A percentile compares a stretch with the other conserved stretches of the same genome.
Evolutionary conservation across 2,113 vertebrate species (phyloP).

Genomic region (Paedocypris sp.): DNA sequence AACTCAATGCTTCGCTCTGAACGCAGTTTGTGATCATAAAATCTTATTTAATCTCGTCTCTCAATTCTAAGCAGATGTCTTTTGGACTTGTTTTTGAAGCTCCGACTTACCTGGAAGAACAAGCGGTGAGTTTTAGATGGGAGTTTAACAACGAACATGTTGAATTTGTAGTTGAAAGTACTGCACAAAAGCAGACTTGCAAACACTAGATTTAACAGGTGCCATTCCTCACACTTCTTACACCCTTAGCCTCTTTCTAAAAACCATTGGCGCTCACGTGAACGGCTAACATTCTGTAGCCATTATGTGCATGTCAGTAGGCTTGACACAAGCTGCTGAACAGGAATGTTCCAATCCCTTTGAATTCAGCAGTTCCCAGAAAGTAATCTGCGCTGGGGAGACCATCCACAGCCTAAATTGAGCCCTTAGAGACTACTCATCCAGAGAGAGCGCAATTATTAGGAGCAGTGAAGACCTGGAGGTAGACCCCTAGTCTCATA

Average conservation of each 20-base stretch:
- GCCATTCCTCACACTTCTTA: background rate
- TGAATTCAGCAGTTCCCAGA: slow-evolving; percentile 47
- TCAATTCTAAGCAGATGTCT: no score
- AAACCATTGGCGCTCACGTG: background rate
- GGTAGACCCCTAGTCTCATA: slow-evolving; percentile 39
- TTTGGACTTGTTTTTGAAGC: background rate
- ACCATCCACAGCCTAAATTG: slow-evolving; percentile 61
- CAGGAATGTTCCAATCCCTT: slow-evolving; percentile 55
- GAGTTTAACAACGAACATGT: background rate
- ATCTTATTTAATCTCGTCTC: no score
- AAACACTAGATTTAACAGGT: background rate
- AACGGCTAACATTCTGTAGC: slow-evolving; percentile 50
- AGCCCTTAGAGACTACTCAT: slow-evolving; percentile 62
- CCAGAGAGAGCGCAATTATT: slow-evolving; percentile 53
- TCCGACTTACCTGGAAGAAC: no score
- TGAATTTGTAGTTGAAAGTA: background rate
- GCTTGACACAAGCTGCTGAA: slow-evolving; percentile 57
- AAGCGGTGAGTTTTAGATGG: no score
- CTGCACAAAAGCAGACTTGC: background rate
- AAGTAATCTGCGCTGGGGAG: slow-evolving; percentile 55
- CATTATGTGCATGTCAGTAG: slow-evolving; percentile 54
- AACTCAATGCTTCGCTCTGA: slow-evolving; percentile 19
- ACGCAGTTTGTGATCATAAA: slow-evolving; percentile 28
- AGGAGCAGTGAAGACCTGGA: slow-evolving; percentile 43
- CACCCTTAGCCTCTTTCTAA: background rate